These are phyloP conservation scores for Podarcis raffonei DNA, from an alignment of 2,113 vertebrate species.

Conservation along the genomic window DNA sequence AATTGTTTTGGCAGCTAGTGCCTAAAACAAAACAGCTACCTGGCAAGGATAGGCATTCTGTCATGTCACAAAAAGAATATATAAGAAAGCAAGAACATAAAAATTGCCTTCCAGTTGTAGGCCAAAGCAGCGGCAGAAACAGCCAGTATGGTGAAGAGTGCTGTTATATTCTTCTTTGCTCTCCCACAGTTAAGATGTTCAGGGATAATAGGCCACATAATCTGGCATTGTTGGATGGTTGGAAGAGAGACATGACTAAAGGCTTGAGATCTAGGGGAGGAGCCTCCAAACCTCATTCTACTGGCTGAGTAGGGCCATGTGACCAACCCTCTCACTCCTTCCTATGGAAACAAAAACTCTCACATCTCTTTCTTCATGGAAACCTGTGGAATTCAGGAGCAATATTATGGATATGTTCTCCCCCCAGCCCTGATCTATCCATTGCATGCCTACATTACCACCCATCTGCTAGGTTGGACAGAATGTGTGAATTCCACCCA, in stretches of 20 bases:
- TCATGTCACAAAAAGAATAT: background rate
- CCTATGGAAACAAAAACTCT: too few relatives aligned
- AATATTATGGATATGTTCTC: too few relatives aligned
- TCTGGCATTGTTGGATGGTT: background rate
- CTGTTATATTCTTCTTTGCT: too few relatives aligned
- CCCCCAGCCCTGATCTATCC: background rate
- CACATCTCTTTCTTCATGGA: too few relatives aligned
- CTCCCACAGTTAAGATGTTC: background rate
- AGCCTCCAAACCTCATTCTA: too few relatives aligned
- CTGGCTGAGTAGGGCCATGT: too few relatives aligned
- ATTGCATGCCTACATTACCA: background rate
- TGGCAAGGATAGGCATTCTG: conserved; percentile 59
- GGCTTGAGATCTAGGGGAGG: background rate
- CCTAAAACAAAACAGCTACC: conserved; percentile 65
- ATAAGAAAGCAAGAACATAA: background rate
- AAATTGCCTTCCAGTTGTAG: background rate
- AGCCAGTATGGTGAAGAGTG: background rate
- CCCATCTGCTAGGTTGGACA: background rate
- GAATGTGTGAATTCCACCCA: background rate
- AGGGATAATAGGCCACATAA: background rate
- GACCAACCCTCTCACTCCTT: too few relatives aligned
- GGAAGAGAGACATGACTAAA: background rate
- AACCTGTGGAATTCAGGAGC: too few relatives aligned
- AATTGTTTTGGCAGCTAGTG: conserved; percentile 66
- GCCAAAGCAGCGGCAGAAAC: background rate